Base-by-base conservation (phyloP, 1,140 invertebrate genomes). In the Parapsyche elsis region DNA sequence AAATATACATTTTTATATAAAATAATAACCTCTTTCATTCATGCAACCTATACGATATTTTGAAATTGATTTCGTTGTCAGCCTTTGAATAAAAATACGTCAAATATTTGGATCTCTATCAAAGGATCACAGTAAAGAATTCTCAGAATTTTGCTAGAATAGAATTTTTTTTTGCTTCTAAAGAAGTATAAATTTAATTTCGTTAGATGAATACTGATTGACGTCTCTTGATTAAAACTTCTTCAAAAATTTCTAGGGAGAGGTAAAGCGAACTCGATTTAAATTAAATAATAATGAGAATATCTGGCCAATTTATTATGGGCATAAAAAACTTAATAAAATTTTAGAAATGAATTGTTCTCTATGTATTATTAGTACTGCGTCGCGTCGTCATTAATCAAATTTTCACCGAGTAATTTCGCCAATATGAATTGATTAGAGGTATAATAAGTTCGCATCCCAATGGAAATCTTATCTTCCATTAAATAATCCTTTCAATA, bases 1-100 rank as follows among this genome's bases (percentile, higher is more conserved):
- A 67, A 67, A 67, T 67, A 67, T 67, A 67, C 64, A 67, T 67
- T 67, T 67, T 24, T 67, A 67, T 67, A 5, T 16, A 67, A 67
- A 67, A 12, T 67, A 53, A 53, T 14, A 53, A 53, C 9, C 23
- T 14, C 64, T 67, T 67, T 67, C 24, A 67, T 67, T 67, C 26
- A 38, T 38, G 2, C 1, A 67, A 23, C 21, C 10, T 5, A 53
- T 53, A 53, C 49, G 12, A 38, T 38, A 38, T 38, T 38, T 38
- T 7, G 2, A n/a, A 4, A 38, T 38, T 7, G 30, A 38, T 38
- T 38, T 38, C 30, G 30, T 38, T 38, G 30, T 38, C 30, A 38
- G 30, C 30, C 2, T 38, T 38, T 38, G 1, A 38, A 38, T 38
- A 7, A 38, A 38, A 38, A 38, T 38, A 38, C 30, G 30, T 38